A percentile compares a stretch with the other conserved stretches of the same genome.
phyloP scores from a whole-genome alignment of 2,797 vertebrate species.

The Sebastes hopkinsi region DNA sequence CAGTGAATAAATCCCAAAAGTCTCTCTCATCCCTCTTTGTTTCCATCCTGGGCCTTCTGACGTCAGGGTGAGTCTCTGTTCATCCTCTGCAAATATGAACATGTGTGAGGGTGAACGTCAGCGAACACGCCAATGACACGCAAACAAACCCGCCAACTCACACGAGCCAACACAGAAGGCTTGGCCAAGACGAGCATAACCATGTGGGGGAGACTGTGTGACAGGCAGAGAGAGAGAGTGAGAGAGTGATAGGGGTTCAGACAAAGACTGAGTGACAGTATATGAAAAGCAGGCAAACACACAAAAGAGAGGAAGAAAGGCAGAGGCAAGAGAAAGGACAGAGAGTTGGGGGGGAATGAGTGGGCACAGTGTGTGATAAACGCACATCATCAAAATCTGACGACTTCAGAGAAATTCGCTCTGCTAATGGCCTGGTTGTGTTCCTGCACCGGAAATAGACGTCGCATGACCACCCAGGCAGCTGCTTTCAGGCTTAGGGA shows the following conservation, averaged over 20 bases:
- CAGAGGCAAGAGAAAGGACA: slow-evolving; percentile 30
- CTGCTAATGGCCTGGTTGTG: slow-evolving; percentile 45
- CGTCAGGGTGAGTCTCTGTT: slow-evolving; percentile 49
- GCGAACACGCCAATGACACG: slow-evolving; percentile 37
- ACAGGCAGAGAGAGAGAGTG: slow-evolving; percentile 20
- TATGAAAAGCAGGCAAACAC: slow-evolving; percentile 35
- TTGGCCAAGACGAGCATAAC: slow-evolving; percentile 55
- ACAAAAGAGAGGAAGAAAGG: slow-evolving; percentile 57
- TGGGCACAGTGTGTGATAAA: slow-evolving; percentile 39
- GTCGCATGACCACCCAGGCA: slow-evolving; percentile 35
- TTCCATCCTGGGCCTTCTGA: slow-evolving; percentile 31
- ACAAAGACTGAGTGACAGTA: slow-evolving; percentile 64
- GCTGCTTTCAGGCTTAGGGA: not conserved
- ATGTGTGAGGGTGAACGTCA: slow-evolving; percentile 63
- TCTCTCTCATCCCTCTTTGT: slow-evolving; percentile 6
- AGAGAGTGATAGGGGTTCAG: slow-evolving; percentile 49
- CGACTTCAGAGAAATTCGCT: slow-evolving; percentile 35
- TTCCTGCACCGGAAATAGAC: slow-evolving; percentile 28
- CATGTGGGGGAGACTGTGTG: slow-evolving; percentile 70
- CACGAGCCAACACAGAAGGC: slow-evolving; percentile 19
- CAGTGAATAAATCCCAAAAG: not conserved
- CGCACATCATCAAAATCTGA: slow-evolving; percentile 46
- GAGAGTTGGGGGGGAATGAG: slow-evolving; percentile 42
- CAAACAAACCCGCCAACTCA: slow-evolving; percentile 45
- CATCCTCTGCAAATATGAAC: slow-evolving; percentile 38